Evolutionary conservation across 2,113 vertebrate species (phyloP).

Genomic region (Gobiocypris rarus): DNA sequence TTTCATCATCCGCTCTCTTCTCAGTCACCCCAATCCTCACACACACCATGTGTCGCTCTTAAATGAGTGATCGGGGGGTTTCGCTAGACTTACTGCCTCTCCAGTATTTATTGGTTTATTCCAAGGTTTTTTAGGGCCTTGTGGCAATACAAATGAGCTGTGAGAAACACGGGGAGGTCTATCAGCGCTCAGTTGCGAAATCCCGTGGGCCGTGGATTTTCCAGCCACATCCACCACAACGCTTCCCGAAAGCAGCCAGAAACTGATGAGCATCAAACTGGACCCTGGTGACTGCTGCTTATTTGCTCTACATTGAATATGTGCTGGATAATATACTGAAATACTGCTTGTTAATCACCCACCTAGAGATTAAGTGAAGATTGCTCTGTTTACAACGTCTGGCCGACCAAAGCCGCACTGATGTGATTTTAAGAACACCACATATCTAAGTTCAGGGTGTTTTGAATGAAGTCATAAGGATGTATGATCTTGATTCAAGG

Average conservation of each 20-base stretch:
- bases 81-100: not conserved
- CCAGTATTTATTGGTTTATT: not conserved
- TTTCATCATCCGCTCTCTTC: not conserved
- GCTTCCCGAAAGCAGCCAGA: not conserved
- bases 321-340: not conserved
- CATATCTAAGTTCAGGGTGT: not conserved
- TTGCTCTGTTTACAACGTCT: not conserved
- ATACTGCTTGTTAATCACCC: not conserved
- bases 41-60: slow-evolving; percentile 8
- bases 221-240: not conserved
- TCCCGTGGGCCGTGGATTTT: not conserved
- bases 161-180: not conserved
- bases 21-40: slow-evolving; percentile 4
- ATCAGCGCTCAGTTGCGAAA: not conserved
- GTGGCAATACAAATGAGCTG: slow-evolving; percentile 18
- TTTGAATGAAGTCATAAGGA: not conserved
- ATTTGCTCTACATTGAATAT: not conserved
- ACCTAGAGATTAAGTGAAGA: not conserved
- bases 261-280: not conserved
- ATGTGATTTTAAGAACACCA: not conserved
- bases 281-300: not conserved
- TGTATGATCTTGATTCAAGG: slow-evolving; percentile 10
- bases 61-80: slow-evolving; percentile 14
- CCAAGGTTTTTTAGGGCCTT: not conserved
- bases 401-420: not conserved